phyloP scores from a whole-genome alignment of 2,113 vertebrate species.

The Oenanthe melanoleuca region DNA sequence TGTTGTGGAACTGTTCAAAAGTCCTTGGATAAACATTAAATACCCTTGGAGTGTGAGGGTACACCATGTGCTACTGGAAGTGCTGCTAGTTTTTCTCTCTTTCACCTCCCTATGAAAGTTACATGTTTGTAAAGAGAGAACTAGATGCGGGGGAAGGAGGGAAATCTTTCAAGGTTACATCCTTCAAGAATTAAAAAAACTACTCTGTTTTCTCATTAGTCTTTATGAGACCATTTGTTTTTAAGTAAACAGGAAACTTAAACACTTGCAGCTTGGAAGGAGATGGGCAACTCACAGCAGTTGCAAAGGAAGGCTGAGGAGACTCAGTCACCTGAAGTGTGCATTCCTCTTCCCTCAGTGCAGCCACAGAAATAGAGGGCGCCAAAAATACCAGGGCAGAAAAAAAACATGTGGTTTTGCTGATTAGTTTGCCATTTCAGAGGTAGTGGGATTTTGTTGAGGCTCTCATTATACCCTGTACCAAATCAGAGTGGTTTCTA shows the following conservation, averaged over 20 bases:
- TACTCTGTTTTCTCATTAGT: neutral
- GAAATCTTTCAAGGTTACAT: neutral
- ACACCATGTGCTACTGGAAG: neutral
- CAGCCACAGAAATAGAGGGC: neutral
- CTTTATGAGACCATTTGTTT: neutral
- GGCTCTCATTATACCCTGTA: neutral
- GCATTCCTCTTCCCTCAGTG: neutral
- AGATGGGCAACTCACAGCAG: neutral
- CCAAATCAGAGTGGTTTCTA: neutral
- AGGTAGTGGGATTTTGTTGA: neutral
- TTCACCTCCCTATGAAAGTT: neutral
- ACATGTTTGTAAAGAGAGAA: neutral
- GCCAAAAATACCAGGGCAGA: neutral
- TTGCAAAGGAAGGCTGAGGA: neutral
- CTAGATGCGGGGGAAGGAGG: neutral
- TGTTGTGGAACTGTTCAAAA: neutral
- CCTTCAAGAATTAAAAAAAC: neutral
- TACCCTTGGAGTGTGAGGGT: neutral
- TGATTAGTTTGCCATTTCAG: neutral
- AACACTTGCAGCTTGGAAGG: neutral
- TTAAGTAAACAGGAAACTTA: neutral
- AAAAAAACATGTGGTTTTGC: neutral
- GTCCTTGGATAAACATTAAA: slow-evolving; percentile 57
- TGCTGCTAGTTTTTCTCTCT: neutral
- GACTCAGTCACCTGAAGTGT: neutral